A percentile compares a stretch with the other conserved stretches of the same genome.
Conservation (phyloP, 2,113 vertebrate species). For the Triplophysa tibetana region DNA sequence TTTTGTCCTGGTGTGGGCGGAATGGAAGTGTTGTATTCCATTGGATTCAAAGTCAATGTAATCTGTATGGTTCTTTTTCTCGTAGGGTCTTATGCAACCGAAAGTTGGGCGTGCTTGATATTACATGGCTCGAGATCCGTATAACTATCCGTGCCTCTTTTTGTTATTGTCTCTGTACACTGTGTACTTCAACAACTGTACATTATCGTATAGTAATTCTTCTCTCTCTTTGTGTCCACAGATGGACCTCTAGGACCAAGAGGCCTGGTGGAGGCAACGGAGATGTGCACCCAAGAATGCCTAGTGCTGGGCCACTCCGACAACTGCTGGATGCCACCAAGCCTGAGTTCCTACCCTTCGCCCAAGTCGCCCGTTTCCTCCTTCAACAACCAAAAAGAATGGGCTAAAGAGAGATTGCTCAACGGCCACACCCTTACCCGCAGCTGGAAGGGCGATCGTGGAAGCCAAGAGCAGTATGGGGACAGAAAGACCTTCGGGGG, state of each 20-base stretch:
- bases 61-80: neutral
- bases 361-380: slow-evolving; percentile 92
- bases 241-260: slow-evolving; percentile 93
- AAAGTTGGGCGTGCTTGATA: neutral
- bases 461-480: slow-evolving; percentile 89
- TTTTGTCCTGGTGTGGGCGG: slow-evolving; percentile 3
- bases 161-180: too few species aligned
- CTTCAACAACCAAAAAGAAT: slow-evolving; percentile 92
- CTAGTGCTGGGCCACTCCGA: slow-evolving; percentile 96
- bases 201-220: neutral
- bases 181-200: too few species aligned
- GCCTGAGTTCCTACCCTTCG: slow-evolving; percentile 87
- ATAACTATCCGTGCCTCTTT: too few species aligned
- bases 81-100: neutral
- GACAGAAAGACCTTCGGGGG: slow-evolving; percentile 93
- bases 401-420: slow-evolving; percentile 96
- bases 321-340: slow-evolving; percentile 99
- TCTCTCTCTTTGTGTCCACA: slow-evolving; percentile 58
- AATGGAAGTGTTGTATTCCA: neutral
- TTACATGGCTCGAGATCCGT: neutral
- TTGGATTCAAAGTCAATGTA: neutral
- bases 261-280: slow-evolving; percentile 95
- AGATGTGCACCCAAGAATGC: slow-evolving; percentile 99
- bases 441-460: slow-evolving; percentile 91
- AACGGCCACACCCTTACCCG: slow-evolving; percentile 95